Evolutionary conservation across 2,888 invertebrate species (phyloP).

Genomic region (Hydropsyche betteni): DNA sequence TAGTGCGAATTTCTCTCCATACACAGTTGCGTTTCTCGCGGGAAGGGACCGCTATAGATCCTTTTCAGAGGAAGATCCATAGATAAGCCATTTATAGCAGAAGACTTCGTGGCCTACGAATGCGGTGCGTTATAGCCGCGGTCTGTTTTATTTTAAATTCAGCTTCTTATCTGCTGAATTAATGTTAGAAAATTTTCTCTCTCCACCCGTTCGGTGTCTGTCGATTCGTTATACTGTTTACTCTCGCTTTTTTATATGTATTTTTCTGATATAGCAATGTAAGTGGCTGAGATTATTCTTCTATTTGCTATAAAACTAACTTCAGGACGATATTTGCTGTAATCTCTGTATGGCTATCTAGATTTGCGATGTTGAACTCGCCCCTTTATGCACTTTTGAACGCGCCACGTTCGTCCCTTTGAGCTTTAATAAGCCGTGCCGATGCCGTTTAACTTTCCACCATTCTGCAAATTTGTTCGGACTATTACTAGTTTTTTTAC

Average conservation of each 20-base stretch:
- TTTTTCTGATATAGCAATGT: slow-evolving; percentile 4
- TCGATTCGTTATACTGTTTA: neutral
- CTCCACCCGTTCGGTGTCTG: neutral
- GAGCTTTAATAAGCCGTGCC: slow-evolving; percentile 14
- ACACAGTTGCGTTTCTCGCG: neutral
- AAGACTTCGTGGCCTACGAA: slow-evolving; percentile 19
- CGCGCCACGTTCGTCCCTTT: slow-evolving; percentile 18
- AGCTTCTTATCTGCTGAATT: slow-evolving; percentile 6
- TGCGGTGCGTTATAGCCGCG: slow-evolving; percentile 1
- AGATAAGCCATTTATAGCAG: slow-evolving; percentile 51
- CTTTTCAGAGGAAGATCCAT: slow-evolving; percentile 41
- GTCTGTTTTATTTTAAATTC: slow-evolving; percentile 8
- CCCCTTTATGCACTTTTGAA: slow-evolving; percentile 24
- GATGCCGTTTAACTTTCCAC: neutral
- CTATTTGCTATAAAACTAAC: slow-evolving; percentile 9
- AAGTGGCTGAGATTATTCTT: neutral
- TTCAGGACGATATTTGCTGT: slow-evolving; percentile 14
- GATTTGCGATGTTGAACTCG: slow-evolving; percentile 29
- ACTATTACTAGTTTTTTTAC: neutral
- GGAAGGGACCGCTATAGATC: neutral
- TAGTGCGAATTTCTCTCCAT: slow-evolving; percentile 26
- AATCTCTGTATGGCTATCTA: slow-evolving; percentile 29
- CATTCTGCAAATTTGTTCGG: neutral
- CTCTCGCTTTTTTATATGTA: neutral
- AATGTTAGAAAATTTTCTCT: slow-evolving; percentile 1